Conservation (phyloP, 1,140 invertebrate species). For the Drosophila parvula region DNA sequence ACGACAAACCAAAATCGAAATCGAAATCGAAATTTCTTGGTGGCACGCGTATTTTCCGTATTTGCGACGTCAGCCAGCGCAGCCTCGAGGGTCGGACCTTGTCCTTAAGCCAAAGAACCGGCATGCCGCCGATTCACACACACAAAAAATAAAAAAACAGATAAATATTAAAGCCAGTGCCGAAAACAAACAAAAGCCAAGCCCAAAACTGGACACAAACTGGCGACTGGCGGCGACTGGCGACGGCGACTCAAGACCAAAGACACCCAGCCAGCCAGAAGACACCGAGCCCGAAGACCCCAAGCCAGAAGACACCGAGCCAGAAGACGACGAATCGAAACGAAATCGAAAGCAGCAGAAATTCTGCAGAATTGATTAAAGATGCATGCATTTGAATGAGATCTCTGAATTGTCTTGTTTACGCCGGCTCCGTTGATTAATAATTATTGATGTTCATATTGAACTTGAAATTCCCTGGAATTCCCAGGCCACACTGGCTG, state of each 20-base stretch:
- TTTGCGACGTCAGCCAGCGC: constrained; percentile 43
- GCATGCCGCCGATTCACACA: constrained; percentile 35
- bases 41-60: constrained; percentile 40
- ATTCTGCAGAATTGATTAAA: constrained; percentile 78
- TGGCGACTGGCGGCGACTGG: neutral
- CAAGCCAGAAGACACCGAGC: neutral
- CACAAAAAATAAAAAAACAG: too few species aligned
- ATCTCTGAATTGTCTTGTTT: constrained; percentile 37
- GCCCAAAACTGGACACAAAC: constrained; percentile 15
- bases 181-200: constrained; percentile 36
- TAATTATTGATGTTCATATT: constrained; percentile 49
- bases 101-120: constrained; percentile 72
- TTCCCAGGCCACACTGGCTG: neutral
- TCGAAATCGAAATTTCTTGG: constrained; percentile 49
- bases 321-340: constrained; percentile 15
- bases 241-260: neutral
- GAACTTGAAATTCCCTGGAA: constrained; percentile 52
- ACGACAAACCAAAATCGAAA: neutral
- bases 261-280: neutral
- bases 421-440: constrained; percentile 21
- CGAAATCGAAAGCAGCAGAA: constrained; percentile 64
- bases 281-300: neutral
- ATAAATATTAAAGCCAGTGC: constrained; percentile 35
- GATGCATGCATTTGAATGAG: constrained; percentile 72
- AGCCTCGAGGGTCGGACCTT: constrained; percentile 63